These are phyloP conservation scores for Tetragnatha versicolor DNA, from an alignment of 1,140 invertebrate species.

Conservation along the genomic window DNA sequence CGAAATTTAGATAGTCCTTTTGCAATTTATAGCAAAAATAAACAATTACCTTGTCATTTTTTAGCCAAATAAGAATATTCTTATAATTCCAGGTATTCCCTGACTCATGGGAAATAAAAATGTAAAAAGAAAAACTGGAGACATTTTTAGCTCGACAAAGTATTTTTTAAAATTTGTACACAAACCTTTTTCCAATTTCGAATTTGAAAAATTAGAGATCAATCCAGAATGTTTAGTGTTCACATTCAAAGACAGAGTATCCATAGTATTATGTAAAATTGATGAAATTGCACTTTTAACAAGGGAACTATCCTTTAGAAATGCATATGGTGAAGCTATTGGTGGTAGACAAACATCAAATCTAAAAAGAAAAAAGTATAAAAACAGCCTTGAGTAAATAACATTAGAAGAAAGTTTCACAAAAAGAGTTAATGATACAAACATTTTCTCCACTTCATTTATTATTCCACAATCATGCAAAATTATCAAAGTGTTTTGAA, in stretches of 20 bases:
- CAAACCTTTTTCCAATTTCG: background rate
- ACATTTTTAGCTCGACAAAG: no score
- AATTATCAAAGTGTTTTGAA: slow-evolving; percentile 63
- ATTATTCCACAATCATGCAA: slow-evolving; percentile 63
- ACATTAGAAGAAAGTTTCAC: background rate
- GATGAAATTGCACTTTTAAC: background rate
- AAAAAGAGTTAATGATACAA: background rate
- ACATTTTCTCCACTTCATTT: slow-evolving; percentile 62
- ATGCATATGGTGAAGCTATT: background rate
- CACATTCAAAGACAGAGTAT: background rate
- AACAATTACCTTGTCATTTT: no score
- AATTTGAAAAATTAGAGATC: background rate
- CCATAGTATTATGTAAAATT: slow-evolving; percentile 1
- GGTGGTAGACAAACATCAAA: slow-evolving; percentile 21
- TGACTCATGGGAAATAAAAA: no score
- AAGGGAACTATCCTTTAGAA: slow-evolving; percentile 6
- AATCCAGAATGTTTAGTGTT: background rate
- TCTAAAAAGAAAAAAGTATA: background rate
- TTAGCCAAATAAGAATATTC: no score
- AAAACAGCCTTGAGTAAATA: background rate
- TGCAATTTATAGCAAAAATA: no score
- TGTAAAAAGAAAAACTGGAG: no score
- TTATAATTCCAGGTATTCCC: no score
- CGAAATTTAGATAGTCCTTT: no score
- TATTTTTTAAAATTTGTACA: no score